Conservation (phyloP, 1,140 invertebrate genomes). For the Ceratitis capitata region DNA sequence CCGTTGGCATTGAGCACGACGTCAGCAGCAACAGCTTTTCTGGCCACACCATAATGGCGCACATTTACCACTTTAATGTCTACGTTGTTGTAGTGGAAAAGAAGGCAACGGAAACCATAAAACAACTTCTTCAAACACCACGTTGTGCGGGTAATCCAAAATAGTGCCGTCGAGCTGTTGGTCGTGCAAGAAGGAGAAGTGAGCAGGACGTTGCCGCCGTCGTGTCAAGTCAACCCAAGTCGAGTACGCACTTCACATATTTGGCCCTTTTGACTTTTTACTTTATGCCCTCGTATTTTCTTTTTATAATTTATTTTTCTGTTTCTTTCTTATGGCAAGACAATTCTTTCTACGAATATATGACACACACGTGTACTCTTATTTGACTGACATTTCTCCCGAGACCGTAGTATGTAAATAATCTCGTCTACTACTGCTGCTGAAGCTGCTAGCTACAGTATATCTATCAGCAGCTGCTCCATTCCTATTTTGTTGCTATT, state of each 20-base stretch:
- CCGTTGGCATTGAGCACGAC: neutral
- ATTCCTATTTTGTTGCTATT: neutral
- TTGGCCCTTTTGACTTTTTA: slow-evolving; percentile 15
- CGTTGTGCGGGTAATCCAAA: neutral
- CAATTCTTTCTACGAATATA: neutral
- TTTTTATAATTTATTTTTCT: neutral
- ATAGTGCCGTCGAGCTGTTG: neutral
- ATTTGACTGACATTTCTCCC: neutral
- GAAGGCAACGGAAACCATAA: neutral
- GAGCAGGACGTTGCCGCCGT: neutral
- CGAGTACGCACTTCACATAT: slow-evolving; percentile 30
- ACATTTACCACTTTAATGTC: slow-evolving; percentile 1
- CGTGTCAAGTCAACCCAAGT: slow-evolving; percentile 6
- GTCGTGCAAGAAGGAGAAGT: neutral
- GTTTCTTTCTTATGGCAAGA: neutral
- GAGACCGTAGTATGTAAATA: neutral
- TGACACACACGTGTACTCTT: neutral
- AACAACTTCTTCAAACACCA: neutral
- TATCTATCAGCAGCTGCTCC: slow-evolving; percentile 30
- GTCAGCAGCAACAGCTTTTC: neutral
- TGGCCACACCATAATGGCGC: neutral
- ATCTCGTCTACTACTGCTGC: neutral
- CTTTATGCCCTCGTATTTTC: neutral
- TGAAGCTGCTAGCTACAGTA: too few relatives aligned
- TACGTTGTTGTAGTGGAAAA: neutral